Conservation (phyloP, 2,888 invertebrate species). For the Aplocera efformata region DNA sequence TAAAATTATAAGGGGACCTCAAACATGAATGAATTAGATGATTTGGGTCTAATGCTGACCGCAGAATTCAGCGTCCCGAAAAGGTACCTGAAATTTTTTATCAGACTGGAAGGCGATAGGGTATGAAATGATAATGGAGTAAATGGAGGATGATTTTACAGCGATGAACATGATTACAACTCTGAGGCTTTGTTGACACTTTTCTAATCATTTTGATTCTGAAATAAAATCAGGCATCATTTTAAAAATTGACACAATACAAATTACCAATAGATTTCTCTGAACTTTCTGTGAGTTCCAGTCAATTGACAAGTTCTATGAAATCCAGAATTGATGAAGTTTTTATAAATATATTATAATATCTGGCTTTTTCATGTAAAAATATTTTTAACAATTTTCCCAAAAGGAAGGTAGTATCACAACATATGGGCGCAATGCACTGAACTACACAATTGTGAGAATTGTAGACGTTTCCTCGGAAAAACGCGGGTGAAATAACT, state of each 20-base stretch:
- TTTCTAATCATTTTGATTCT: no score
- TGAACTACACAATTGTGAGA: constrained; percentile 21
- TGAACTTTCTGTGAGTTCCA: no score
- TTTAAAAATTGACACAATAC: no score
- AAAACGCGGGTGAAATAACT: constrained; percentile 41
- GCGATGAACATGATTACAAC: constrained; percentile 8
- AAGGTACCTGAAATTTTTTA: constrained; percentile 25
- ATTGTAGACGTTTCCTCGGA: constrained; percentile 23
- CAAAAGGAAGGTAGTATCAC: constrained; percentile 18
- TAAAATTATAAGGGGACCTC: constrained; percentile 20
- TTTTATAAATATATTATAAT: no score
- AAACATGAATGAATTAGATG: constrained; percentile 24
- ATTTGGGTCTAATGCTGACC: constrained; percentile 27
- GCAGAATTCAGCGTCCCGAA: constrained; percentile 24
- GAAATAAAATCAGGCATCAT: no score
- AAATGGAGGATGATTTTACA: constrained; percentile 16
- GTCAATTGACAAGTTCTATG: no score
- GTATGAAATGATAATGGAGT: constrained; percentile 23
- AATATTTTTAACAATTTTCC: not conserved
- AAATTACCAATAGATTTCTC: no score
- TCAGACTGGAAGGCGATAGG: constrained; percentile 21
- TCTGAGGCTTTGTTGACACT: not conserved
- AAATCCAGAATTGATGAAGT: no score
- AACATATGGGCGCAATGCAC: constrained; percentile 17
- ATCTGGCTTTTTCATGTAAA: no score